These are phyloP conservation scores for Rhopalosiphum padi DNA, from an alignment of 1,140 invertebrate species.

Conservation along the genomic window DNA sequence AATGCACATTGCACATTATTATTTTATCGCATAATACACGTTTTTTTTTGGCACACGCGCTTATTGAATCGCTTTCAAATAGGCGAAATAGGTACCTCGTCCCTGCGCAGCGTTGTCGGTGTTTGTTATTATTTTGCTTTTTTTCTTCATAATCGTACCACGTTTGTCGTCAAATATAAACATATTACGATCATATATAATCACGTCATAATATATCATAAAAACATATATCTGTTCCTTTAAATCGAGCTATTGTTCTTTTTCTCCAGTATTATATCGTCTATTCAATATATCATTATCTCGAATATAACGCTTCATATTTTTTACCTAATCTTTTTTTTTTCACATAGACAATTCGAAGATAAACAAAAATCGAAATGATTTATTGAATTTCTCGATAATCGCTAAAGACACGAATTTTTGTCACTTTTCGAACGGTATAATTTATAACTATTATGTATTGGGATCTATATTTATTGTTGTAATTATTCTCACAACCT, in stretches of 20 bases:
- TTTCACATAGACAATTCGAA: neutral
- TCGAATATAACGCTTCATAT: neutral
- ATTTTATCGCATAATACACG: too few relatives aligned
- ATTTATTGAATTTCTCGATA: neutral
- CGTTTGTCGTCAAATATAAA: too few relatives aligned
- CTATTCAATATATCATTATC: neutral
- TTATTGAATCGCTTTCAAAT: too few relatives aligned
- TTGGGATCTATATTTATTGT: neutral
- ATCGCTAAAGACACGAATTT: neutral
- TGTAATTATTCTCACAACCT: slow-evolving; percentile 3
- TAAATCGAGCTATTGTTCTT: neutral
- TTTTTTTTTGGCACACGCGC: too few relatives aligned
- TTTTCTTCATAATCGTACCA: too few relatives aligned
- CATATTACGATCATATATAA: neutral
- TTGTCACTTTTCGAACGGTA: neutral
- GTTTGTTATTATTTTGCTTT: too few relatives aligned
- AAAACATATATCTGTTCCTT: neutral
- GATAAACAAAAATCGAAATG: neutral
- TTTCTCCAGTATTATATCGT: neutral
- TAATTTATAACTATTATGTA: neutral
- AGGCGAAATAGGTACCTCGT: too few relatives aligned
- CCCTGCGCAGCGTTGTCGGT: too few relatives aligned
- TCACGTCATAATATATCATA: neutral
- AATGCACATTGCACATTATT: too few relatives aligned
- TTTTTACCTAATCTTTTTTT: neutral